These are phyloP conservation scores for Prunella himalayana DNA, from an alignment of 2,113 vertebrate species.

Conservation along the genomic window DNA sequence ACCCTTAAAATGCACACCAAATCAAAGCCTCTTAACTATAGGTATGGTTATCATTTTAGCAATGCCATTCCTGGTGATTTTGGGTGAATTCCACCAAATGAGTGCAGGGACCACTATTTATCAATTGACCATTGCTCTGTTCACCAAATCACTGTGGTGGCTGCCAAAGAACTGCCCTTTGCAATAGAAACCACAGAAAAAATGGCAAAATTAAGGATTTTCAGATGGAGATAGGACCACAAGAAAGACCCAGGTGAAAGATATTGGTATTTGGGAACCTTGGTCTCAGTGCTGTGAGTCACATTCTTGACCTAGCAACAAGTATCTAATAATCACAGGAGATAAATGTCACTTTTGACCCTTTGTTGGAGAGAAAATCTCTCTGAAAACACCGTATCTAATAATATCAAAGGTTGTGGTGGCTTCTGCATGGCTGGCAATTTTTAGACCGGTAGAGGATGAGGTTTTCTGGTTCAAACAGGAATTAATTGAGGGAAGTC, in stretches of 20 bases:
- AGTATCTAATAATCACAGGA: not conserved
- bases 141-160: not conserved
- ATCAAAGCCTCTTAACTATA: not conserved
- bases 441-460: conserved; percentile 14
- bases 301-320: not conserved
- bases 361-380: not conserved
- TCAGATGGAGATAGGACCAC: not conserved
- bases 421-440: not conserved
- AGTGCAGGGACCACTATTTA: not conserved
- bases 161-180: not conserved
- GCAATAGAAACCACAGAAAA: not conserved
- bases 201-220: not conserved
- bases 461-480: conserved; percentile 55
- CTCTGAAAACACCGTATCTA: not conserved
- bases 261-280: not conserved
- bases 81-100: not conserved
- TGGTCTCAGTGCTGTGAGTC: not conserved
- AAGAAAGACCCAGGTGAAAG: not conserved
- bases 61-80: not conserved
- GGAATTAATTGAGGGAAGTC: conserved; percentile 55
- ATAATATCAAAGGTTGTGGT: not conserved
- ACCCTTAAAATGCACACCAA: not conserved
- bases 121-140: not conserved
- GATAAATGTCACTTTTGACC: not conserved
- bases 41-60: not conserved